Evolutionary conservation across 2,113 vertebrate species (phyloP), one percentile per base, ranked within the genome.

Genomic region (Alethe diademata): DNA sequence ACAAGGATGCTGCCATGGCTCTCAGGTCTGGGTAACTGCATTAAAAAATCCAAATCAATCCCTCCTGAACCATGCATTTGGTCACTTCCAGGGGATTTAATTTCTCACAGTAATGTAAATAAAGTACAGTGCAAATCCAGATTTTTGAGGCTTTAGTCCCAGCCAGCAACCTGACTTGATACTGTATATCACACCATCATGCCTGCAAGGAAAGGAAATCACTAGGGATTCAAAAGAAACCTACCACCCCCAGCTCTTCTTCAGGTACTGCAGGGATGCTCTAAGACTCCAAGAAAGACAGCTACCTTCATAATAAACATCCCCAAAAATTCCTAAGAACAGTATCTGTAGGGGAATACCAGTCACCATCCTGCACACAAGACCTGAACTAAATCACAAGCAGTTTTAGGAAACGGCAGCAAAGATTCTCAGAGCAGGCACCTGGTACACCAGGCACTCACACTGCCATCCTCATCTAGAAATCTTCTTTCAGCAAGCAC

Each of bases 111-210:
- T 6, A 14, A 33, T 23, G 23, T 40, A 57, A 57, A 56, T 47
- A 40, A 71, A 88, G 6, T 1, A 60, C 26, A 76, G 16, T 2
- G 5, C 10, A 42, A 6, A 45, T 50, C 11, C 43, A 79, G 20
- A 43, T 33, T 86, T 76, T 47, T 56, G 45, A 86, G 58, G 1
- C 6, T 69, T 40, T 29, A 38, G 25, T 74, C 42, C 22, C 1
- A 66, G 47, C 10, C 43, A 48, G 42, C 25, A 61, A 31, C 3
- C 3, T 1, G 6, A 70, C 28, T 40, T 57, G 38, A 81, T 36
- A 36, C 13, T 12, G 19, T 31, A 6, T 14, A 54, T 33, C 43
- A 42, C 43, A 47, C 0, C 2, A 2, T 11, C 54, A 35, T 3
- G 0, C 33, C 23, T 40, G 23, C 38, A 82, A 50, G 35, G 43